Conservation (phyloP, 2,888 invertebrate species). For the Slavum lentiscoides region DNA sequence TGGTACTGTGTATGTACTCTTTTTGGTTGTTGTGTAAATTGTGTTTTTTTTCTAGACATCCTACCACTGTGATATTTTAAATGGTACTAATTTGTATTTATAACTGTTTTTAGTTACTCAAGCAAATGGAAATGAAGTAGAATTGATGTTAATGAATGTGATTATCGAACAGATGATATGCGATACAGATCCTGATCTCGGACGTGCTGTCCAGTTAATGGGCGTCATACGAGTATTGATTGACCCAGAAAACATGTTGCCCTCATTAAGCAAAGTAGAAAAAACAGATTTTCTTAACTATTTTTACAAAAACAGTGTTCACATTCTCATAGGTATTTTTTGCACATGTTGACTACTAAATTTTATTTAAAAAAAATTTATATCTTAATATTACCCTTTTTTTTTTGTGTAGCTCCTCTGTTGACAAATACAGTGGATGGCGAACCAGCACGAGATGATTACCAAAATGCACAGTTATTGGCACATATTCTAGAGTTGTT, state of each 20-base stretch:
- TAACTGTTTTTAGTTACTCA: constrained; percentile 49
- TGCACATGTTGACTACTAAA: background rate
- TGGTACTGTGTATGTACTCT: too few relatives aligned
- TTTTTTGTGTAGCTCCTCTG: constrained; percentile 73
- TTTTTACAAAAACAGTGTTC: constrained; percentile 98
- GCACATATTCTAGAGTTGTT: constrained; percentile 93
- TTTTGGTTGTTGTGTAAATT: too few relatives aligned
- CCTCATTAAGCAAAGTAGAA: constrained; percentile 90
- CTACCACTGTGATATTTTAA: background rate
- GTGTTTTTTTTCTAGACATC: too few relatives aligned
- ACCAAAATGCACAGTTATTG: constrained; percentile 92
- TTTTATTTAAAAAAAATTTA: too few relatives aligned
- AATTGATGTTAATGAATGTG: constrained; percentile 90
- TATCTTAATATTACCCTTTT: constrained; percentile 23
- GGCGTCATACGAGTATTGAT: constrained; percentile 89
- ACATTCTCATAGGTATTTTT: constrained; percentile 80
- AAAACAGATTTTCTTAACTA: constrained; percentile 97
- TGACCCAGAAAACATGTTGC: constrained; percentile 98
- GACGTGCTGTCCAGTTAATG: constrained; percentile 95
- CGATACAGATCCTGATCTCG: constrained; percentile 95
- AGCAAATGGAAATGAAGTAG: constrained; percentile 60
- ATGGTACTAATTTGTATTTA: constrained; percentile 4
- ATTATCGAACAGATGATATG: constrained; percentile 98
- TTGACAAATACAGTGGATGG: constrained; percentile 89
- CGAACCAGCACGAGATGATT: constrained; percentile 89